phyloP scores from a whole-genome alignment of 92 coral and sea anemone species.

The Siderastrea radians region DNA sequence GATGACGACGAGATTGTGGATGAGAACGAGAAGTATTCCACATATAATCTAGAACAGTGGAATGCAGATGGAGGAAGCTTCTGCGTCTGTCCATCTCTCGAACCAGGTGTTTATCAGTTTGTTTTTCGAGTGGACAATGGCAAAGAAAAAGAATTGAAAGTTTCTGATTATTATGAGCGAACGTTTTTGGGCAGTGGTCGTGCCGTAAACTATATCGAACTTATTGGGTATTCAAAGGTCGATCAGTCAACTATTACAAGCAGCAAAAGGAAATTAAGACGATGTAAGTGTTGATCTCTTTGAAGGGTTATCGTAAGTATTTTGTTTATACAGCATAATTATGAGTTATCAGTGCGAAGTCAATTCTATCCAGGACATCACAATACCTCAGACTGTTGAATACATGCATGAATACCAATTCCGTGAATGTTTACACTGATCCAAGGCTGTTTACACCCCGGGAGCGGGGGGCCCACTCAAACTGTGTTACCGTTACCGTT shows the following conservation, averaged over 20 bases:
- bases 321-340: no score
- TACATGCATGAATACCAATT: no score
- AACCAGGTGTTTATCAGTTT: conserved; percentile 54
- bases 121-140: conserved; percentile 53
- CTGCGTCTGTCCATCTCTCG: conserved; percentile 41
- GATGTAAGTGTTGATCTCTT: conserved; percentile 14
- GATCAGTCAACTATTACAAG: not conserved
- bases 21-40: conserved; percentile 5
- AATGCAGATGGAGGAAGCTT: conserved; percentile 52
- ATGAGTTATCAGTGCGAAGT: not conserved
- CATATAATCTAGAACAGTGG: conserved; percentile 44
- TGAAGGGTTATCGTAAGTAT: no score
- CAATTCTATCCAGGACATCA: not conserved
- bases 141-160: conserved; percentile 11
- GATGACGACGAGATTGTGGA: not conserved
- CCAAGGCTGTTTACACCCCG: no score
- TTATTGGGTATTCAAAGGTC: conserved; percentile 1
- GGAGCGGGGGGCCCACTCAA: no score
- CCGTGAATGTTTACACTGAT: no score
- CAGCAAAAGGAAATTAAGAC: not conserved
- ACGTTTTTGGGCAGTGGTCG: conserved; percentile 49
- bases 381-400: no score
- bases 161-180: conserved; percentile 36
- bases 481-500: no score
- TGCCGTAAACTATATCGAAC: conserved; percentile 50